phyloP scores from a whole-genome alignment of 2,888 invertebrate species.

The Timema podura region DNA sequence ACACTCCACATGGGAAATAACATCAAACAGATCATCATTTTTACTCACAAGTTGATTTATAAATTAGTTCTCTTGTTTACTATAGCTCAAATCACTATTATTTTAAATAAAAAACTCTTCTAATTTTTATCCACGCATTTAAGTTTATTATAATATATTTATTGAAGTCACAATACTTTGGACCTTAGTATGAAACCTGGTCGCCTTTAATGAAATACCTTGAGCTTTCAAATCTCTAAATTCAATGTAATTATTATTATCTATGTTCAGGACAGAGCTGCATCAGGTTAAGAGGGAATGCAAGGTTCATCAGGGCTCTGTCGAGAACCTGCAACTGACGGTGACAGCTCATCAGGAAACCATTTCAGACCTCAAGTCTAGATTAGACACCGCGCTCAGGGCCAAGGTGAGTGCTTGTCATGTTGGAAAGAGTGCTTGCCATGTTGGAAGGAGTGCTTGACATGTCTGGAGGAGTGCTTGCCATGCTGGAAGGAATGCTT shows the following conservation, averaged over 20 bases:
- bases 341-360: constrained; percentile 22
- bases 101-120: too few relatives aligned
- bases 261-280: constrained; percentile 37
- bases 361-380: constrained; percentile 22
- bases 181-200: background rate
- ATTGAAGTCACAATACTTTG: too few relatives aligned
- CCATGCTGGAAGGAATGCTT: background rate
- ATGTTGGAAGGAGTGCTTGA: background rate
- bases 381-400: constrained; percentile 20
- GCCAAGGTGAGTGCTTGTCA: constrained; percentile 7
- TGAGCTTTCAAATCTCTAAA: background rate
- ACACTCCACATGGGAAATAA: too few relatives aligned
- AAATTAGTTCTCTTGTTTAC: too few relatives aligned
- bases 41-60: too few relatives aligned
- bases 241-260: constrained; percentile 16
- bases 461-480: background rate
- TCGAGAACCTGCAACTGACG: constrained; percentile 21
- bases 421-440: background rate
- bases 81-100: too few relatives aligned
- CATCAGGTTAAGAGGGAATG: constrained; percentile 39
- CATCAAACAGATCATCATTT: too few relatives aligned
- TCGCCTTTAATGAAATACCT: background rate
- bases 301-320: constrained; percentile 27
- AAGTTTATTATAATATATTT: too few relatives aligned
- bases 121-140: too few relatives aligned